Evolutionary conservation across 1,140 invertebrate genomes (phyloP).

Genomic region (Zaprionus camerounensis): DNA sequence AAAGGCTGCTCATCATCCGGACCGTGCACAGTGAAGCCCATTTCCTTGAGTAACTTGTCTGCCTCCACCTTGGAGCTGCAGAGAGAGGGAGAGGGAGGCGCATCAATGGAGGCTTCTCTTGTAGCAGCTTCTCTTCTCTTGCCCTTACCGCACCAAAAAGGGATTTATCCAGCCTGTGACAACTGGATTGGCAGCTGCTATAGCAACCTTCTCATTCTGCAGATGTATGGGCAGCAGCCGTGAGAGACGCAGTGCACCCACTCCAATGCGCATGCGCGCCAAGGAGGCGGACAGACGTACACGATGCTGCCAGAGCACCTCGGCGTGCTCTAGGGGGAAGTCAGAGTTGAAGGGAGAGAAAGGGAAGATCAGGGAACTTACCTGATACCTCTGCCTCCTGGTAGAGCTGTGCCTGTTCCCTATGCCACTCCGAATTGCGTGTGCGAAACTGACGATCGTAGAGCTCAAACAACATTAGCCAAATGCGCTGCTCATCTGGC

Average conservation of each 20-base stretch:
- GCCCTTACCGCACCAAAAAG: constrained; percentile 87
- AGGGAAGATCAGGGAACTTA: not conserved
- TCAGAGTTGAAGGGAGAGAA: not conserved
- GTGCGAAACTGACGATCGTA: constrained; percentile 86
- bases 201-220: constrained; percentile 87
- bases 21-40: constrained; percentile 76
- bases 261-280: constrained; percentile 88
- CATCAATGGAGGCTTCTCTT: too few relatives aligned
- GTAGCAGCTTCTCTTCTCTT: too few relatives aligned
- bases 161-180: constrained; percentile 91
- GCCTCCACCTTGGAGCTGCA: constrained; percentile 68
- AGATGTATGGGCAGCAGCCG: constrained; percentile 89
- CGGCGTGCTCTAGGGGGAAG: constrained; percentile 85
- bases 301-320: constrained; percentile 87
- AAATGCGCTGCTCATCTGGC: constrained; percentile 85
- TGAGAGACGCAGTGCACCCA: constrained; percentile 88
- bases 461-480: constrained; percentile 88
- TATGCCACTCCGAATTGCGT: constrained; percentile 77
- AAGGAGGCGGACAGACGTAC: constrained; percentile 89
- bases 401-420: constrained; percentile 83
- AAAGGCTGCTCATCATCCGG: constrained; percentile 76
- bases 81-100: not conserved
- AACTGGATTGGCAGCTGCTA: constrained; percentile 86
- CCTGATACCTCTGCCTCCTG: constrained; percentile 84
- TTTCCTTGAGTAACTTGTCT: constrained; percentile 55